These are phyloP conservation scores for Actias luna DNA, from an alignment of 2,888 invertebrate species.

Conservation along the genomic window DNA sequence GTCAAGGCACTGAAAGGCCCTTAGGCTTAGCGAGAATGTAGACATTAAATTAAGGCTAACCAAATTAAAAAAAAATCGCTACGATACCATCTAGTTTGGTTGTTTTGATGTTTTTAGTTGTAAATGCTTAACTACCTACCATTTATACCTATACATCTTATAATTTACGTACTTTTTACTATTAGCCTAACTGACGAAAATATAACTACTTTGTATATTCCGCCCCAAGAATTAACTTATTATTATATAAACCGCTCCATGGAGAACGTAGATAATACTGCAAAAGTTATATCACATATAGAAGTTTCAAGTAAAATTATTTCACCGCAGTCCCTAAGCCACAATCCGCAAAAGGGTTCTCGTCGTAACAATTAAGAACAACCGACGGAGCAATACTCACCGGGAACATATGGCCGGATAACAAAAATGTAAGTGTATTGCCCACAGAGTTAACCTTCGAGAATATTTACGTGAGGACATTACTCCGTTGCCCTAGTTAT, in stretches of 20 bases:
- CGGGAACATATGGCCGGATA: slow-evolving; percentile 39
- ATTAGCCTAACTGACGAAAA: neutral
- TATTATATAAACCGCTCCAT: neutral
- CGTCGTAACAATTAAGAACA: slow-evolving; percentile 46
- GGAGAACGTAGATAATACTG: slow-evolving; percentile 1
- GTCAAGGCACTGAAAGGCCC: too few species aligned
- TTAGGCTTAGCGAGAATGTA: too few species aligned
- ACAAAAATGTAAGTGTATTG: slow-evolving; percentile 42
- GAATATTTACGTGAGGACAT: slow-evolving; percentile 33
- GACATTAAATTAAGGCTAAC: too few species aligned
- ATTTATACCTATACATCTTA: too few species aligned
- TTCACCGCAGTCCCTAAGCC: slow-evolving; percentile 36
- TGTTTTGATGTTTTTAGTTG: too few species aligned
- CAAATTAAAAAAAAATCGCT: too few species aligned
- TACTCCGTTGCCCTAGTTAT: slow-evolving; percentile 31
- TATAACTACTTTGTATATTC: neutral
- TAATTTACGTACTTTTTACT: too few species aligned
- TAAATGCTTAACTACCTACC: too few species aligned
- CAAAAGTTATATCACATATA: slow-evolving; percentile 30
- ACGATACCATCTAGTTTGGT: too few species aligned
- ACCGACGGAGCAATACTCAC: slow-evolving; percentile 17
- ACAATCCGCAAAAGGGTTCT: slow-evolving; percentile 43
- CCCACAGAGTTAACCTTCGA: slow-evolving; percentile 26
- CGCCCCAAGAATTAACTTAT: neutral
- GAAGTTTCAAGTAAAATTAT: slow-evolving; percentile 42